Base-by-base conservation (phyloP, 2,797 vertebrate genomes). In the Paguma larvata region DNA sequence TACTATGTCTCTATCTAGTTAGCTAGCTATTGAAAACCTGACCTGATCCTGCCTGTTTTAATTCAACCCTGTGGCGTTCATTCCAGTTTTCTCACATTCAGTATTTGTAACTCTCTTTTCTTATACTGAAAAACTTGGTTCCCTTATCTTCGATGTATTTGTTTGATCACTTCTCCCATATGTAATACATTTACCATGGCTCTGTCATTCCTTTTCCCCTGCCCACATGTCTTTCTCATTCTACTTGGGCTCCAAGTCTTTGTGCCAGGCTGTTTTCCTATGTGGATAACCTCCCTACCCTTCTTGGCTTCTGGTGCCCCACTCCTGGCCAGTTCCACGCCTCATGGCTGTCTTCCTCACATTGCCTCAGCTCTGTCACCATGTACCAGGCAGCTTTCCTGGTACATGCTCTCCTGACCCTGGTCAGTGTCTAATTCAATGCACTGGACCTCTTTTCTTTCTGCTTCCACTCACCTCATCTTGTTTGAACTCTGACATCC, bases 1-100 rank as follows among this genome's bases (percentile, higher is more conserved):
- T 56, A 30, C n/a, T 68, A 13, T 70, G 78, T 67, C 13, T 41
- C 80, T 51, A 0, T 2, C 30, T 73, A 78, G 16, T 23, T 65
- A 82, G 51, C 23, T 63, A 59, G 21, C 72, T 75, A 7, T 18
- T 30, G 38, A n/a, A 65, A 34, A 59, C 3, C 27, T 21, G 67
- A 19, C n/a, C n/a, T 3, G 32, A 84, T 59, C 5, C 44, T 72
- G 73, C 38, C 16, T 44, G 83, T 77, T 80, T 94, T 67, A 51
- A 95, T 68, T 73, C 21, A 73, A 12, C 23, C 18, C 11, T 32
- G 7, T 18, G 65, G 38, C 27, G 21, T 59, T 94, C 16, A 6
- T 72, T 79, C 25, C 34, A 46, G 12, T 73, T 84, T 89, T 91
- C 38, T 80, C 16, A 34, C 3, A 62, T 78, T 89, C 62, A 78